Conservation (phyloP, 2,888 invertebrate genomes). For the Pycnomerus fuliginosus region DNA sequence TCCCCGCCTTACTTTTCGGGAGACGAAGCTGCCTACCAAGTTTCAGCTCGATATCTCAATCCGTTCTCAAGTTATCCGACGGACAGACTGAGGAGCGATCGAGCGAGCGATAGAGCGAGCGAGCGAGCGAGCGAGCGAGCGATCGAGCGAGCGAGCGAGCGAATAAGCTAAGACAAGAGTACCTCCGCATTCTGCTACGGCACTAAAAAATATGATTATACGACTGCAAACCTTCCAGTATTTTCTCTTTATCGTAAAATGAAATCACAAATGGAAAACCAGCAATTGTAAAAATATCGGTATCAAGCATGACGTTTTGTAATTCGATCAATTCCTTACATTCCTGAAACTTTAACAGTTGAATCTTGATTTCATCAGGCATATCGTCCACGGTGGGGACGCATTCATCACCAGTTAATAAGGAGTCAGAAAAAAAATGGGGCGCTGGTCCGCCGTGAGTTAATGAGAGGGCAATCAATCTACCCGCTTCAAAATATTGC, state of each 20-base stretch:
- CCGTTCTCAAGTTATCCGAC: too few relatives aligned
- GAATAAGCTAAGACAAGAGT: too few relatives aligned
- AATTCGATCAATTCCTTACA: not conserved
- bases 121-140: too few relatives aligned
- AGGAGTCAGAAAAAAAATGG: constrained; percentile 24
- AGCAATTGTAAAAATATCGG: not conserved
- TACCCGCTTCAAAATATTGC: constrained; percentile 24
- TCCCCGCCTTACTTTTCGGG: too few relatives aligned
- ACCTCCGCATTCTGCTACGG: too few relatives aligned
- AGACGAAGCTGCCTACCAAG: too few relatives aligned
- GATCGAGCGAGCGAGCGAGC: too few relatives aligned
- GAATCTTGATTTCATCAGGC: not conserved
- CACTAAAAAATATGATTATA: too few relatives aligned
- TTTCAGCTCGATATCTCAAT: too few relatives aligned
- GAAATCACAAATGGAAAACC: not conserved
- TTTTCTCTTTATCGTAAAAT: not conserved
- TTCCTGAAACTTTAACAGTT: not conserved
- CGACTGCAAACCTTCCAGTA: constrained; percentile 3
- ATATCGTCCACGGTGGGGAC: not conserved
- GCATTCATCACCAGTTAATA: constrained; percentile 5
- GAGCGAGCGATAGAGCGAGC: too few relatives aligned
- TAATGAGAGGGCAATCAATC: constrained; percentile 25
- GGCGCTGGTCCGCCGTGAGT: constrained; percentile 26
- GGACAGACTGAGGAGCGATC: too few relatives aligned
- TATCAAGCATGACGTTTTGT: not conserved